Evolutionary conservation across 2,888 invertebrate species (phyloP).

Genomic region (Dynastes tityus): DNA sequence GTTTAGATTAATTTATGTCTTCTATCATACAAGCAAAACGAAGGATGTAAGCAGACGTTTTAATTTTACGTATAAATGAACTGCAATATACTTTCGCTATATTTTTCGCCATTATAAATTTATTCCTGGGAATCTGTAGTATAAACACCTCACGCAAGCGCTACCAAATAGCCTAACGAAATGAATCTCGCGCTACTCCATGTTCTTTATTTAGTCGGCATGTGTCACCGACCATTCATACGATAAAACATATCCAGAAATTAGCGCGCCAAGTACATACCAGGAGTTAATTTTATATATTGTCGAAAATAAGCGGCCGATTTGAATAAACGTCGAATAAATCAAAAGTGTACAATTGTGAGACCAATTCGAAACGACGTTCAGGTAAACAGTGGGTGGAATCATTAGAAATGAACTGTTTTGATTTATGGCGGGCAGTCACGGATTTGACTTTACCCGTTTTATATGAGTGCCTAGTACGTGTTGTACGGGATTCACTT

Average conservation of each 20-base stretch:
- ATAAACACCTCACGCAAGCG: conserved; percentile 15
- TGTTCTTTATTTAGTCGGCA: conserved; percentile 21
- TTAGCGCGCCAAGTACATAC: conserved; percentile 33
- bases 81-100: no score
- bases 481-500: conserved; percentile 44
- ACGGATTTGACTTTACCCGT: conserved; percentile 43
- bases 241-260: conserved; percentile 18
- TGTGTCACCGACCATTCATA: conserved; percentile 5
- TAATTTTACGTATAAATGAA: background rate
- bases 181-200: background rate
- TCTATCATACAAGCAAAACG: background rate
- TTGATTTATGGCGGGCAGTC: conserved; percentile 49
- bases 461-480: conserved; percentile 45
- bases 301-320: conserved; percentile 41
- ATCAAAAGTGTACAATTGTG: conserved; percentile 43
- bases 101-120: background rate
- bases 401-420: conserved; percentile 47
- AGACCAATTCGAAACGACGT: conserved; percentile 39
- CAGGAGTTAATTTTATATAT: conserved; percentile 35
- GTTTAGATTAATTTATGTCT: background rate
- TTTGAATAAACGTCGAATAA: conserved; percentile 42
- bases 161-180: background rate
- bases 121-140: background rate
- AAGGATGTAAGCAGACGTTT: background rate
- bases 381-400: conserved; percentile 49